Evolutionary conservation across 2,797 vertebrate species (phyloP), one percentile per base, ranked within the genome.

Genomic region (Epinephelus malabaricus): DNA sequence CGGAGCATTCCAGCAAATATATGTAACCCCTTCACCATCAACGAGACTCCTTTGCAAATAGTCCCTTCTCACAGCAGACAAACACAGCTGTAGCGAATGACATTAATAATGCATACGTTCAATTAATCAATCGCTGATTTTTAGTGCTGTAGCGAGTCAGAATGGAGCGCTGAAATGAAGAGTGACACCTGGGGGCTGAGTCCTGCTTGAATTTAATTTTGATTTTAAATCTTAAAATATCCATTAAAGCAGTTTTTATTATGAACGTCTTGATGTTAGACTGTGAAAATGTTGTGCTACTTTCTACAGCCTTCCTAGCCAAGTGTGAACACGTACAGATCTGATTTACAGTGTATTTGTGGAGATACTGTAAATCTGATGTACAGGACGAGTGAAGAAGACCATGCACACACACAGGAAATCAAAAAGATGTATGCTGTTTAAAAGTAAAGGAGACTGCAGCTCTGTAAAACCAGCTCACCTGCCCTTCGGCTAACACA

Each of bases 401-500:
- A 21, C 21, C 15, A 21, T 27, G 25, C 2, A 46, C 1, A 17
- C 50, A 78, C 56, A 59, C 0, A 77, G 67, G 76, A 86, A 82
- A 79, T 69, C 58, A 54, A 30, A 51, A 21, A 51, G 45, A 81
- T 51, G 50, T 8, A 66, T 59, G 66, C 27, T 51, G 60, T 69
- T 54, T 27, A 3, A 69, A 68, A 76, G 51, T 54, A 8, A 27
- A 38, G 69, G 17, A 50, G 68, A 65, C 59, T 5, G 65, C 1
- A 21, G 12, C 61, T 47, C 56, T 66, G 68, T 56, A 12, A 27
- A 61, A 45, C 21, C 73, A n/a, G 71, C 72, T 59, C 18, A 85
- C 90, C 89, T 92, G 76, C 30, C 81, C 80, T 56, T 81, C 30
- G 83, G 89, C 91, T 92, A 73, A 45, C 73, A 45, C 80, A 88